Conservation (phyloP, 2,113 vertebrate genomes). For the Neotragus pygmaeus region DNA sequence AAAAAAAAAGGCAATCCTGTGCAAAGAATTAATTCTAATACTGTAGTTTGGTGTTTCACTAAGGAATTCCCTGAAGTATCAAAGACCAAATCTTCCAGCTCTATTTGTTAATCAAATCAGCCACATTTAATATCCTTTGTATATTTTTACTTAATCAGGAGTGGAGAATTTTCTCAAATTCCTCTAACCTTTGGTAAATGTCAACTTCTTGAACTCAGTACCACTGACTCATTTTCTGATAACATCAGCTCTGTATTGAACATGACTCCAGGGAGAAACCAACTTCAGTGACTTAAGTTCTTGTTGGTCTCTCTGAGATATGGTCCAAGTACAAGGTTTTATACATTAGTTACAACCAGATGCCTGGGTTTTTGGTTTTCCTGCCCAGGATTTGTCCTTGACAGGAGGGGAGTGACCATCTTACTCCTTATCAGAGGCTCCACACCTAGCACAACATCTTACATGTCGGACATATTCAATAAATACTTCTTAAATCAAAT, state of each 20-base stretch:
- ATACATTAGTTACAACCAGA: not conserved
- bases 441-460: not conserved
- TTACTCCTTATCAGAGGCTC: not conserved
- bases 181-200: conserved; percentile 26
- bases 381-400: not conserved
- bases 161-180: conserved; percentile 2
- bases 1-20: not conserved
- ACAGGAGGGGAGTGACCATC: not conserved
- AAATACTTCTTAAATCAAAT: not conserved
- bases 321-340: not conserved
- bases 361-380: not conserved
- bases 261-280: not conserved
- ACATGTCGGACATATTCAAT: not conserved
- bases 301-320: not conserved
- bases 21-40: not conserved
- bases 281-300: not conserved
- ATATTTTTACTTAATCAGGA: not conserved
- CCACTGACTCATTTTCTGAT: not conserved
- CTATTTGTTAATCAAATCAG: conserved; percentile 36
- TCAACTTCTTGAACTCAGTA: not conserved
- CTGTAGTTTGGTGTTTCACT: conserved; percentile 1
- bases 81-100: not conserved
- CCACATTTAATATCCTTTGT: conserved; percentile 6
- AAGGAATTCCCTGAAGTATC: not conserved
- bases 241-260: not conserved